phyloP scores from a whole-genome alignment of 2,888 invertebrate species.

The Thyatira batis region DNA sequence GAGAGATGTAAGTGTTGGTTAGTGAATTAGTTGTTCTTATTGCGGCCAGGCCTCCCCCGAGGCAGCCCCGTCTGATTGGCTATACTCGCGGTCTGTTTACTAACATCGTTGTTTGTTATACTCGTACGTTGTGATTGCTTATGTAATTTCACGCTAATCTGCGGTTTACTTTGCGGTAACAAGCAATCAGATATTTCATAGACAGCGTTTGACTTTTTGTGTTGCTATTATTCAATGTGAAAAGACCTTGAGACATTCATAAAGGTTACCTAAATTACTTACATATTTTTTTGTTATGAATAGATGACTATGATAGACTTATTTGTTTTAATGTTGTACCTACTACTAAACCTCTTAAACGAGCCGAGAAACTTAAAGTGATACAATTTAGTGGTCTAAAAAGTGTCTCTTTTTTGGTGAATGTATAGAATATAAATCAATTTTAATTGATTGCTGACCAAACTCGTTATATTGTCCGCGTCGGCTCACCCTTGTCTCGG shows the following conservation, averaged over 20 bases:
- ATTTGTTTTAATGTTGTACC: too few relatives aligned
- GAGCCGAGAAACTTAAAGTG: too few relatives aligned
- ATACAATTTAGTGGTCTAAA: too few relatives aligned
- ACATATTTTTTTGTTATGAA: too few relatives aligned
- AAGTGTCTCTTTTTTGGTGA: too few relatives aligned
- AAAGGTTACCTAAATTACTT: too few relatives aligned
- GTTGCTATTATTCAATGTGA: not conserved
- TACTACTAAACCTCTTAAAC: too few relatives aligned
- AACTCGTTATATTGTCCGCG: not conserved
- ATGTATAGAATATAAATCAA: too few relatives aligned
- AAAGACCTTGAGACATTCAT: too few relatives aligned
- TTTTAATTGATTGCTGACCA: too few relatives aligned
- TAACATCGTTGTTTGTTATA: not conserved
- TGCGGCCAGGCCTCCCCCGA: not conserved
- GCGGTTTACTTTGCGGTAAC: not conserved
- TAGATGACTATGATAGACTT: too few relatives aligned
- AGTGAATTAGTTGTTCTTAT: not conserved
- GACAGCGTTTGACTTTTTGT: not conserved
- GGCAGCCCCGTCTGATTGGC: not conserved
- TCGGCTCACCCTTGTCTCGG: not conserved
- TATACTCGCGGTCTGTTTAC: constrained; percentile 1
- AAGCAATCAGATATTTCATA: not conserved
- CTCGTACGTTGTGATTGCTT: not conserved
- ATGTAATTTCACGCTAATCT: not conserved
- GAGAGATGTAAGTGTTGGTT: too few relatives aligned